Percentiles rank a stretch among this genome's conserved stretches.
Evolutionary conservation across 2,888 invertebrate genomes (phyloP).

Genomic region (Tetragnatha montana): DNA sequence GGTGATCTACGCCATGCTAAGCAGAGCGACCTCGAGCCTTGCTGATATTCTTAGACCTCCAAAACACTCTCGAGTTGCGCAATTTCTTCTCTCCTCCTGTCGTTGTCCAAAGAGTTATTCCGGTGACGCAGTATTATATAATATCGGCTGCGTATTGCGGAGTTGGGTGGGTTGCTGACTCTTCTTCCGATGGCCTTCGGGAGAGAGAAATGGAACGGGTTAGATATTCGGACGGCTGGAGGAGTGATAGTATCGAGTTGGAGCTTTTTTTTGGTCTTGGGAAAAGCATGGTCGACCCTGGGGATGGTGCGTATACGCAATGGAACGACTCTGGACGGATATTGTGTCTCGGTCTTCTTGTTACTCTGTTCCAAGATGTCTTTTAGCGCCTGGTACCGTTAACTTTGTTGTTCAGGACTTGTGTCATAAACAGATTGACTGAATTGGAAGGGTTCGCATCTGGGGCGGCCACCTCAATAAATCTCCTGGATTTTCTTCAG

Average conservation of each 20-base stretch:
- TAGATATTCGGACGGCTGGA: background rate
- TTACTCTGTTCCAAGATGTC: background rate
- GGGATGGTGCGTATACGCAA: background rate
- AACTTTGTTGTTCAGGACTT: no score
- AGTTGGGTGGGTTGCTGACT: background rate
- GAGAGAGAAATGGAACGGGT: background rate
- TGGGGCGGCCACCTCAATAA: background rate
- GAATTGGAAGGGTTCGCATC: background rate
- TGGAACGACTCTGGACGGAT: background rate
- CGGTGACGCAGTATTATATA: conserved; percentile 40
- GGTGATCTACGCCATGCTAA: conserved; percentile 51
- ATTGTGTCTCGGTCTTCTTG: background rate
- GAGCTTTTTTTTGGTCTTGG: background rate
- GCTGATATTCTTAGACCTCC: conserved; percentile 26
- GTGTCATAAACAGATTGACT: no score
- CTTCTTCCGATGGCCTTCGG: background rate
- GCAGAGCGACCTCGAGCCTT: conserved; percentile 39
- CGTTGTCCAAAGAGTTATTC: conserved; percentile 41
- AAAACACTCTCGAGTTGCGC: conserved; percentile 23
- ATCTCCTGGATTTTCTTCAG: background rate
- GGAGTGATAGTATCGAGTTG: background rate
- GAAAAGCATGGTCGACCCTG: background rate
- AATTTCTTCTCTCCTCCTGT: background rate
- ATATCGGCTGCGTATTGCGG: background rate
- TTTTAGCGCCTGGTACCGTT: no score